Conservation (phyloP, 2,888 invertebrate species). For the Tiliacea citrago region DNA sequence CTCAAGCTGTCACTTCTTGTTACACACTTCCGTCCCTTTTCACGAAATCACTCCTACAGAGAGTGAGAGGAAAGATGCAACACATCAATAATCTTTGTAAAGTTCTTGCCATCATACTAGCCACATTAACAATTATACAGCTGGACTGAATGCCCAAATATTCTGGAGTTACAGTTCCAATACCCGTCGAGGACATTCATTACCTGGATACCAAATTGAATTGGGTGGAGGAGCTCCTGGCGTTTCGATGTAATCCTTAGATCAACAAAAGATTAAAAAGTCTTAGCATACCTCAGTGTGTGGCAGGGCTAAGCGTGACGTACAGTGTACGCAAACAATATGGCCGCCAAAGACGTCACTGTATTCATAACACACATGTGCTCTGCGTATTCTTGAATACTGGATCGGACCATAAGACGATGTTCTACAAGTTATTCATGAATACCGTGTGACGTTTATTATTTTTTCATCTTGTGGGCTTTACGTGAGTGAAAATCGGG, state of each 20-base stretch:
- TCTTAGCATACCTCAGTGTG: constrained; percentile 35
- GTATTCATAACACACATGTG: constrained; percentile 59
- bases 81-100: too few species aligned
- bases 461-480: background rate
- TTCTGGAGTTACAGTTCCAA: background rate
- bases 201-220: too few species aligned
- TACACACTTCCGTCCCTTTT: too few species aligned
- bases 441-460: background rate
- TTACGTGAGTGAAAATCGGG: background rate
- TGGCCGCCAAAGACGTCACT: constrained; percentile 64
- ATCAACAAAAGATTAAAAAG: background rate
- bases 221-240: background rate
- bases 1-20: too few species aligned
- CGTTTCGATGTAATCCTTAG: background rate
- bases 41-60: too few species aligned
- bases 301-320: constrained; percentile 56
- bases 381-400: constrained; percentile 53
- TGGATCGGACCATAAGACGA: constrained; percentile 27
- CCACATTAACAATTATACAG: background rate
- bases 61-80: too few species aligned
- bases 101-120: background rate
- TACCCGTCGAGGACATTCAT: background rate
- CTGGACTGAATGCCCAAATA: background rate
- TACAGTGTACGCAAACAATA: constrained; percentile 53
- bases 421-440: constrained; percentile 29